Percentiles rank a stretch among this genome's conserved stretches.
Conservation (phyloP, 1,140 invertebrate genomes). For the Drosophila aff. region DNA sequence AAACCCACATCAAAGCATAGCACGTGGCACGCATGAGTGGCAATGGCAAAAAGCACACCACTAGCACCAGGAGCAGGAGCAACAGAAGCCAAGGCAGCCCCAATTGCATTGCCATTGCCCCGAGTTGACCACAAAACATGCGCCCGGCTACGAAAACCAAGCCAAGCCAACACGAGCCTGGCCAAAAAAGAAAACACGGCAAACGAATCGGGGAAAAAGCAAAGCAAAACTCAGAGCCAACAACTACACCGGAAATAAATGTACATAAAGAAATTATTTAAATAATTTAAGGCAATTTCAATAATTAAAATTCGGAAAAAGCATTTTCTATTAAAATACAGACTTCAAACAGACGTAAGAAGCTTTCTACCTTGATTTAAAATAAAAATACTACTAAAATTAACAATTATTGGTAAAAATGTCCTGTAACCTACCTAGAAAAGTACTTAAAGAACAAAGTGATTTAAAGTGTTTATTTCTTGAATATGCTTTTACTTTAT, state of each 20-base stretch:
- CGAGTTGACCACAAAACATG: conserved; percentile 80
- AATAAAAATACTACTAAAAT: no score
- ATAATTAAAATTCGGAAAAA: no score
- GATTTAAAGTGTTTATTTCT: no score
- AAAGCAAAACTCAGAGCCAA: conserved; percentile 22
- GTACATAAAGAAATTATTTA: background rate
- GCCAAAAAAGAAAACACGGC: conserved; percentile 39
- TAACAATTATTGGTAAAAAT: no score
- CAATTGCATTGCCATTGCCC: conserved; percentile 76
- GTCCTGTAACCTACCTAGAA: no score
- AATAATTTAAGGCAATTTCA: background rate
- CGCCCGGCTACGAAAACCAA: conserved; percentile 50
- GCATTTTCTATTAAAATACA: no score
- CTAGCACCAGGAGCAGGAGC: conserved; percentile 16
- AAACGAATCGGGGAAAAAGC: conserved; percentile 26
- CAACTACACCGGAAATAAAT: conserved; percentile 15
- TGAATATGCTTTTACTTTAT: no score
- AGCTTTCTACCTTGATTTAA: no score
- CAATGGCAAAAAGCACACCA: conserved; percentile 74
- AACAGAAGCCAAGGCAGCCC: conserved; percentile 39
- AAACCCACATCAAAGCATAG: conserved; percentile 77
- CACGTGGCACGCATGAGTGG: conserved; percentile 81
- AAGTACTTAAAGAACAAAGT: no score
- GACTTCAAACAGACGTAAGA: no score
- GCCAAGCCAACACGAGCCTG: conserved; percentile 16